Base-by-base conservation (phyloP, 2,797 vertebrate genomes). In the Eulemur mongoz region DNA sequence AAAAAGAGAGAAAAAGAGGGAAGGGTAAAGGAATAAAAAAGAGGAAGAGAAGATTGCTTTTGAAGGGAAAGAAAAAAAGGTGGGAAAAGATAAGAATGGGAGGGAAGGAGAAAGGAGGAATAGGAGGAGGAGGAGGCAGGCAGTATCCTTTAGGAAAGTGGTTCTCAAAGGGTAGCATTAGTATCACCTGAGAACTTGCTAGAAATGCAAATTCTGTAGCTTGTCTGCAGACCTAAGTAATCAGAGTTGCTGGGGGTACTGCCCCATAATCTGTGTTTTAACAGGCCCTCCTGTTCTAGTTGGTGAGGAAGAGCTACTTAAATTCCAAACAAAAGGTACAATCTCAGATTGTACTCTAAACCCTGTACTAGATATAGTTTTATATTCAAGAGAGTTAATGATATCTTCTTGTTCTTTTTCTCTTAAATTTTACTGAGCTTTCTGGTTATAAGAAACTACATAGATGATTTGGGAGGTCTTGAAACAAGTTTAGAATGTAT, bases 401-500 rank as follows among this genome's bases (percentile, higher is more conserved):
- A 79, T 80, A 40, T 23, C 22, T 83, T 8, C 27, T 13, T 35
- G 5, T 32, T n/a, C 25, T 63, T 91, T 93, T 65, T 50, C 13
- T 81, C 43, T 90, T 89, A 65, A 59, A 82, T 93, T 48, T 89
- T 43, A 76, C 79, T 38, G 59, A 93, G 22, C 9, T 94, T 17
- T 95, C 13, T 73, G 48, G 30, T 89, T 91, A 45, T 13, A 67
- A 83, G 84, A 89, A 85, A 12, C 50, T 61, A 52, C 10, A 2
- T 18, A 52, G 61, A 7, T 14, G 27, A 89, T 57, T 95, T 76
- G 81, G 14, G 75, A 90, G 25, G 15, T 87, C 52, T 80, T 83
- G 32, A 25, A 87, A 88, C 14, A 78, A 76, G 57, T 94, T 96
- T 90, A 94, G 89, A 92, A 92, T 45, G 45, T 78, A 63, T 78